Evolutionary conservation across 2,888 invertebrate genomes (phyloP), one percentile per base, ranked within the genome.

Genomic region (Disparrhopalites patrizii): DNA sequence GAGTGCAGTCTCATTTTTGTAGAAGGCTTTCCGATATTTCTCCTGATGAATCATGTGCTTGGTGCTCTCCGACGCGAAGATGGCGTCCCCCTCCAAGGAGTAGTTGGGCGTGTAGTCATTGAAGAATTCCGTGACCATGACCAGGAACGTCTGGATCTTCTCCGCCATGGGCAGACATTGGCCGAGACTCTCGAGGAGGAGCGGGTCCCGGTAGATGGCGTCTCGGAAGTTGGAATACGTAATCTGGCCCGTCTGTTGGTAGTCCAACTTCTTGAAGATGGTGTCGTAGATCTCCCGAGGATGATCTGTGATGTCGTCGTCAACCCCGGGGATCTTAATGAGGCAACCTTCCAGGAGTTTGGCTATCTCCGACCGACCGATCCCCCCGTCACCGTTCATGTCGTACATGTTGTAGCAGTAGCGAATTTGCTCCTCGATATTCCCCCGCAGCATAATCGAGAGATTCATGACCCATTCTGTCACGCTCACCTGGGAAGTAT

Each of bases 311-410:
- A 90, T 90, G 77, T 93, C 92, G 77, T 93, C 92, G 69, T 92
- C 92, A 18, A 77, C 25, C 0, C 70, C 73, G 18, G 71, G 54
- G 55, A 75, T 51, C 58, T 74, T 68, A 40, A 70, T 68, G 1
- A 73, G 50, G 40, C 69, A 72, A 62, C 80, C 82, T 85, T 86
- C 87, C 15, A 92, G 80, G 70, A 91, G 80, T 30, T 85, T 83
- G 76, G 90, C 90, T 85, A 92, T 90, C 78, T 92, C 91, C 74
- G 91, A 91, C 73, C 87, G 85, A 0, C 89, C 88, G 30, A 92
- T 88, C 76, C 82, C 88, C 0, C 90, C 89, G 76, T 92, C 92
- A 10, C 84, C 83, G 77, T 92, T 92, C 33, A 91, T 78, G 76
- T 92, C 91, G 76, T 91, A 92, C 0, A 91, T 88, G 27, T 85